Evolutionary conservation across 2,113 vertebrate species (phyloP).

Genomic region (Psettodes erumei): DNA sequence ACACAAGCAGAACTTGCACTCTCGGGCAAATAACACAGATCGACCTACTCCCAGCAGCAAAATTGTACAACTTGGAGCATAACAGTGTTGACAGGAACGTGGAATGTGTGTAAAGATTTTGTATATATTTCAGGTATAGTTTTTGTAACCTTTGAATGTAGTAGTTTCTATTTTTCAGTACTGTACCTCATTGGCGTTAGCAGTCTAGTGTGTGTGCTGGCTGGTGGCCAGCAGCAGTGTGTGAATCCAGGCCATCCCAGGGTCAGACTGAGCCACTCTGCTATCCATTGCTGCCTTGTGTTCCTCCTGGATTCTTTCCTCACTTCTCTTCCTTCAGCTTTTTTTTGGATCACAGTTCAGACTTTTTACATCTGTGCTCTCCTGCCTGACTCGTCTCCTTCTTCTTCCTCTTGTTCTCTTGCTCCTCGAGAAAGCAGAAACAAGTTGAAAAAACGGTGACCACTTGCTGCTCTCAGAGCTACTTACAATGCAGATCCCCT

Average conservation of each 20-base stretch:
- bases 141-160: neutral
- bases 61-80: conserved; percentile 3
- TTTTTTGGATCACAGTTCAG: conserved; percentile 7
- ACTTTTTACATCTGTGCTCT: conserved; percentile 18
- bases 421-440: conserved; percentile 60
- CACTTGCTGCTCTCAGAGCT: conserved; percentile 72
- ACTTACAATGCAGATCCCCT: conserved; percentile 79
- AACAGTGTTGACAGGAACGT: neutral
- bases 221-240: conserved; percentile 69
- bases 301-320: conserved; percentile 73
- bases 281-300: conserved; percentile 82
- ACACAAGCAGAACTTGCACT: conserved; percentile 30
- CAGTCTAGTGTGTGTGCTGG: conserved; percentile 75
- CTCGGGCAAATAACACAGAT: conserved; percentile 17
- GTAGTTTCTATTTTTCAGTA: conserved; percentile 29
- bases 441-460: conserved; percentile 64
- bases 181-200: conserved; percentile 80
- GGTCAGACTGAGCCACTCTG: conserved; percentile 67
- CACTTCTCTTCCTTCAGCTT: conserved; percentile 22
- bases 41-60: conserved; percentile 32
- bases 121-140: neutral
- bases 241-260: conserved; percentile 78
- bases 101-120: neutral
- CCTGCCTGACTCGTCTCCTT: conserved; percentile 14
- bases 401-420: conserved; percentile 26